Base-by-base conservation (phyloP, 2,113 vertebrate genomes). In the Cairina moschata region DNA sequence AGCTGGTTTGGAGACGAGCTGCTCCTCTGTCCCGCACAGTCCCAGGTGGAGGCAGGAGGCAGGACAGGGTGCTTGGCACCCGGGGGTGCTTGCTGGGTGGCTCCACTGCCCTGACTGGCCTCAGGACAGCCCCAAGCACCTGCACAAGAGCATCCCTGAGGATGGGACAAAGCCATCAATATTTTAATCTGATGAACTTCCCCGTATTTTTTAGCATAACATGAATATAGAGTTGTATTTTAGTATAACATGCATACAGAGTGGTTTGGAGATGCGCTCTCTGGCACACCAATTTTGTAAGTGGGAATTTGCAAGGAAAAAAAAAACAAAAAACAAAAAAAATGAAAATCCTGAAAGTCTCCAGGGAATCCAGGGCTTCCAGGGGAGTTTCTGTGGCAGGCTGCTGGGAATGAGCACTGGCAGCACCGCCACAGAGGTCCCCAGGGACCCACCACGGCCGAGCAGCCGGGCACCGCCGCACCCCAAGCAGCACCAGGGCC, bases 361-460 rank as follows among this genome's bases (percentile, higher is more conserved):
- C 34, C 12, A 11, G 48, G 40, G 26, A 55, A 29, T 8, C 23
- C 1, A 23, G 26, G n/a, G 38, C 22, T 55, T 23, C 48, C 42
- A 26, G 1, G 1, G 32, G 28, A 21, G 36, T 6, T 22, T 67
- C 17, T 17, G 31, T 11, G 26, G 69, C 26, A 44, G 26, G 17
- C 9, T 8, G 74, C 1, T 21, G 74, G 63, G 21, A 32, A 26
- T 0, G 13, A 17, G 8, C 25, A 2, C 6, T 21, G 7, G 9
- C 18, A 5, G 4, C 65, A 21, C 25, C 3, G 2, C 2, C 32
- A 1, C 0, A 38, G 8, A 15, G 2, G 38, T 44, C 32, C 32
- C 12, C 8, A 2, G 28, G 38, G 50, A 13, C 40, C 40, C 40
- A 13, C 40, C 40, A 40, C 12, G 40, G 40, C 40, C 40, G 13